phyloP scores from a whole-genome alignment of 1,140 invertebrate species.

The Eueides isabella region DNA sequence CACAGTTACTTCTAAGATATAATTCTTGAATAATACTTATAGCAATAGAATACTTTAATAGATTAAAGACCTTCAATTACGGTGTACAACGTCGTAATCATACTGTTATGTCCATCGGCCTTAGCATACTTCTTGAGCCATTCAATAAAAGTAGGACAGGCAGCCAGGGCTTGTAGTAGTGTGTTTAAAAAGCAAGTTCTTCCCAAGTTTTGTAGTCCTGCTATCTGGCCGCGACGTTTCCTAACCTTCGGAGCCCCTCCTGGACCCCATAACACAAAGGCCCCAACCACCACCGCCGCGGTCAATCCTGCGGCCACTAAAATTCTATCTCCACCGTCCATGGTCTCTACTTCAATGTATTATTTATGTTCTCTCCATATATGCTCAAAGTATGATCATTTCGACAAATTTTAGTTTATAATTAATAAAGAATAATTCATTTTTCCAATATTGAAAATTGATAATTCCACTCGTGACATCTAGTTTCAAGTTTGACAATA shows the following conservation, averaged over 20 bases:
- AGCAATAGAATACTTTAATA: constrained; percentile 6
- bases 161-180: constrained; percentile 91
- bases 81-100: constrained; percentile 85
- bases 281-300: constrained; percentile 88
- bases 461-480: constrained; percentile 31
- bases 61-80: constrained; percentile 84
- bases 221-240: constrained; percentile 86
- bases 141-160: constrained; percentile 89
- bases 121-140: constrained; percentile 89
- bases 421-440: constrained; percentile 24
- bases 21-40: not conserved
- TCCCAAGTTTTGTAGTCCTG: constrained; percentile 92
- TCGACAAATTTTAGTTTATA: constrained; percentile 7
- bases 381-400: constrained; percentile 11
- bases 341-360: constrained; percentile 48
- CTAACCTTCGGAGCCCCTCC: constrained; percentile 82
- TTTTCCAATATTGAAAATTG: constrained; percentile 27
- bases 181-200: constrained; percentile 95
- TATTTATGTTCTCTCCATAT: constrained; percentile 16
- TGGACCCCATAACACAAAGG: constrained; percentile 91
- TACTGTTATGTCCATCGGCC: constrained; percentile 82
- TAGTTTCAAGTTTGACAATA: constrained; percentile 30
- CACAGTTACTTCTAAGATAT: not conserved
- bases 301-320: constrained; percentile 88
- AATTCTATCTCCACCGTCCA: constrained; percentile 86